These are phyloP conservation scores for Cantharis flavilabris DNA, from an alignment of 2,888 invertebrate genomes.

Conservation along the genomic window DNA sequence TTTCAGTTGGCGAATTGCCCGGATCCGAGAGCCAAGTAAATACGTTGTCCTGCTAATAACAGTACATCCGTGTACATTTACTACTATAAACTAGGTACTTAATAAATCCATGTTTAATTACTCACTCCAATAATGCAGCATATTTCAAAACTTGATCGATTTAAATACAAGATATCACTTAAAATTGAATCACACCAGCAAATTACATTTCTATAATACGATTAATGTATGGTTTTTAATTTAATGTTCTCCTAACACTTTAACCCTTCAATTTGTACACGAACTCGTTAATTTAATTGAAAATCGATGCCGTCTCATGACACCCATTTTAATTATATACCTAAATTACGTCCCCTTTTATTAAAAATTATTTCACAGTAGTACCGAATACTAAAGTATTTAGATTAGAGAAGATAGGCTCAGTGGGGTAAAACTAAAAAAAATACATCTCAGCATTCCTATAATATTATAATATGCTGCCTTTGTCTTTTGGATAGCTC, in stretches of 20 bases:
- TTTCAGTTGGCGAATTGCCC: conserved; percentile 32
- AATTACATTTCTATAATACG: not conserved
- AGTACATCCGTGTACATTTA: not conserved
- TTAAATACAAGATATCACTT: not conserved
- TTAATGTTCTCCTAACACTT: not conserved
- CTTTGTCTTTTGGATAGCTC: too few relatives aligned
- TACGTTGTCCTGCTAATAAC: not conserved
- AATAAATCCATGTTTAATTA: not conserved
- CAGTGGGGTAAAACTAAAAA: too few relatives aligned
- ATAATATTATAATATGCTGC: too few relatives aligned
- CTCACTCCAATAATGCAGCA: not conserved
- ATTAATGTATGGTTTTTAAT: not conserved
- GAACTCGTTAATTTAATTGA: conserved; percentile 7
- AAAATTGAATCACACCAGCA: not conserved
- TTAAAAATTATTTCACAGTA: not conserved
- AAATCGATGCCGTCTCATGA: conserved; percentile 6
- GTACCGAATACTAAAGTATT: not conserved
- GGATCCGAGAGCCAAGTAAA: conserved; percentile 29
- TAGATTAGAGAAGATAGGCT: too few relatives aligned
- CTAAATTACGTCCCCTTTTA: not conserved
- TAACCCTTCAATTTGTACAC: not conserved
- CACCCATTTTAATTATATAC: not conserved
- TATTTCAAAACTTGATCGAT: not conserved
- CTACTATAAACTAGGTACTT: not conserved
- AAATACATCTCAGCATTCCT: too few relatives aligned